Conservation (phyloP, 2,113 vertebrate species). For the Psephotus haematonotus region DNA sequence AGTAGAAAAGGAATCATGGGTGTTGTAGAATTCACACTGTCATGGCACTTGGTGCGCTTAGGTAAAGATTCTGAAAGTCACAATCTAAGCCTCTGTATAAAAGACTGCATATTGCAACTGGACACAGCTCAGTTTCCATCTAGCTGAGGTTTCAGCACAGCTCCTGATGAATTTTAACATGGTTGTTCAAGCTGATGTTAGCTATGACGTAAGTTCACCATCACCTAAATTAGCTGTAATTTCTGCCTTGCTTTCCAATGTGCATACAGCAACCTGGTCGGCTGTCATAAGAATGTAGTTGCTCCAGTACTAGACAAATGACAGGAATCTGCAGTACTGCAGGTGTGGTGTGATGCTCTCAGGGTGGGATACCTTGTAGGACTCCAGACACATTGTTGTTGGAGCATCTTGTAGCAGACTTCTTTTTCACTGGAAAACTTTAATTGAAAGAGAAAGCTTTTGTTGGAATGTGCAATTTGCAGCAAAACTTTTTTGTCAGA, state of each 20-base stretch:
- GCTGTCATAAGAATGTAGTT: fast-evolving
- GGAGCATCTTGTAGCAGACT: not conserved
- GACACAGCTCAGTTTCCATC: too few relatives aligned
- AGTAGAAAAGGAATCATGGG: not conserved
- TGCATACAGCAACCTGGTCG: fast-evolving
- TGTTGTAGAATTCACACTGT: not conserved
- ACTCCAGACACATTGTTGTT: not conserved
- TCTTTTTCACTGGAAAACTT: not conserved
- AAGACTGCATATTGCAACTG: not conserved
- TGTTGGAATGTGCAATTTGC: fast-evolving
- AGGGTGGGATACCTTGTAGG: fast-evolving
- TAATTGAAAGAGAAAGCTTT: not conserved
- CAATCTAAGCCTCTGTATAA: not conserved
- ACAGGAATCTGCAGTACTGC: fast-evolving
- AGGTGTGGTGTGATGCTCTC: too few relatives aligned
- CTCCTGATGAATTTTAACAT: not conserved
- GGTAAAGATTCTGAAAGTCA: not conserved
- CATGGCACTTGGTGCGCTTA: not conserved
- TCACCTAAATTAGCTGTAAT: not conserved
- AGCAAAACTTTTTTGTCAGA: not conserved
- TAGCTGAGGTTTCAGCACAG: not conserved
- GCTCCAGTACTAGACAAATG: not conserved
- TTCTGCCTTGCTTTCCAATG: not conserved
- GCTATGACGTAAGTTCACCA: not conserved
- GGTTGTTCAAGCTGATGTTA: not conserved